Evolutionary conservation across 2,797 vertebrate species (phyloP), one percentile per base, ranked within the genome.

Genomic region (Sphenodon punctatus): DNA sequence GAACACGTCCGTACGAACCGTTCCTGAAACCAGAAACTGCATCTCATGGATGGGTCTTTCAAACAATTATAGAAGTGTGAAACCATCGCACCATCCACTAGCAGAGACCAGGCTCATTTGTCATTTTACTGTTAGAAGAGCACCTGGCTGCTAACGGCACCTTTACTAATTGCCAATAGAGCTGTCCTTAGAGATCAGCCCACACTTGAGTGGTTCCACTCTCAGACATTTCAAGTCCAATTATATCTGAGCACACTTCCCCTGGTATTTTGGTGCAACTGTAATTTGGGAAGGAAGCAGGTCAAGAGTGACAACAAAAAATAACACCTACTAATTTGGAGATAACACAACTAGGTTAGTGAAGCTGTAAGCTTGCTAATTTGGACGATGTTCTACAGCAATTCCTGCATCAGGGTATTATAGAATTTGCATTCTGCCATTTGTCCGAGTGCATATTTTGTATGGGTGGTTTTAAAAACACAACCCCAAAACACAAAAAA

Each of bases 281-380:
- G 75, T 48, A 85, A 32, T 80, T 87, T 85, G 89, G 87, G 56
- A 89, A 84, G 77, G 73, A 87, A 85, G 67, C 69, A 78, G 88
- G 87, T 90, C 89, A 92, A 67, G 69, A 90, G 89, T 84, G 87
- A 85, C 78, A 82, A 82, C 0, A 84, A 82, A 90, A 88, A 51
- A 30, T 80, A 84, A 76, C 90, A 87, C 85, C 87, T 89, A 84
- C 84, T 90, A 84, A 87, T 90, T 85, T 78, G 60, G 91, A 88
- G 60, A 87, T 43, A n/a, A 53, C 48, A 68, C n/a, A 80, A 69
- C 60, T 87, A 78, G 73, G 49, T 30, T 65, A 39, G 30, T 22
- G 19, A n/a, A 27, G 48, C 48, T 22, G 14, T 34, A 73, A 53
- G 19, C 19, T 64, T 74, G 8, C 9, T 55, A 66, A 46, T 8